These are phyloP conservation scores for Motacilla tschutschensis DNA, from an alignment of 2,113 vertebrate genomes.

Conservation along the genomic window DNA sequence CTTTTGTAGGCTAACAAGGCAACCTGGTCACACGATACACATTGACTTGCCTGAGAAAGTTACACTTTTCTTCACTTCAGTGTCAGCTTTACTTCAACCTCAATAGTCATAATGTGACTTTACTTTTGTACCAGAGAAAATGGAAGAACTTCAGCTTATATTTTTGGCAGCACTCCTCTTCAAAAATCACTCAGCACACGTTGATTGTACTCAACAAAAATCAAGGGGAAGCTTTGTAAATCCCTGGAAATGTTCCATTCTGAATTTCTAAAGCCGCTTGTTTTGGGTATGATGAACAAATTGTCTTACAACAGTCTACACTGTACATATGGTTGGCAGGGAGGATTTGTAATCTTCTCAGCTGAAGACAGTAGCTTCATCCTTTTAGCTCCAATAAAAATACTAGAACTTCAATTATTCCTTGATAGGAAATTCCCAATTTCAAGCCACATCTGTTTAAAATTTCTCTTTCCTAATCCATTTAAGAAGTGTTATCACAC, in stretches of 20 bases:
- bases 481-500: background rate
- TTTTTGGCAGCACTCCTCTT: conserved; percentile 6
- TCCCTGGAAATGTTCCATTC: conserved; percentile 7
- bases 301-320: background rate
- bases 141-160: background rate
- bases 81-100: background rate
- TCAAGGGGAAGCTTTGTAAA: background rate
- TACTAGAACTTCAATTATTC: background rate
- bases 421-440: background rate
- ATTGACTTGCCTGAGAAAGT: background rate
- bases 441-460: conserved; percentile 2
- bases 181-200: background rate
- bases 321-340: background rate
- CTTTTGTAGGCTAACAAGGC: background rate
- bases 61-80: background rate
- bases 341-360: conserved; percentile 11
- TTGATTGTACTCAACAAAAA: background rate
- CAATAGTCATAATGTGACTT: background rate
- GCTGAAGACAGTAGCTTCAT: background rate
- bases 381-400: conserved; percentile 19
- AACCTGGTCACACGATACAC: background rate
- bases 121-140: background rate
- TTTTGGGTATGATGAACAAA: conserved; percentile 19
- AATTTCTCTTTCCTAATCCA: background rate
- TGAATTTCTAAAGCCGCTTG: background rate